Conservation (phyloP, 2,797 vertebrate species). For the Picus viridis region DNA sequence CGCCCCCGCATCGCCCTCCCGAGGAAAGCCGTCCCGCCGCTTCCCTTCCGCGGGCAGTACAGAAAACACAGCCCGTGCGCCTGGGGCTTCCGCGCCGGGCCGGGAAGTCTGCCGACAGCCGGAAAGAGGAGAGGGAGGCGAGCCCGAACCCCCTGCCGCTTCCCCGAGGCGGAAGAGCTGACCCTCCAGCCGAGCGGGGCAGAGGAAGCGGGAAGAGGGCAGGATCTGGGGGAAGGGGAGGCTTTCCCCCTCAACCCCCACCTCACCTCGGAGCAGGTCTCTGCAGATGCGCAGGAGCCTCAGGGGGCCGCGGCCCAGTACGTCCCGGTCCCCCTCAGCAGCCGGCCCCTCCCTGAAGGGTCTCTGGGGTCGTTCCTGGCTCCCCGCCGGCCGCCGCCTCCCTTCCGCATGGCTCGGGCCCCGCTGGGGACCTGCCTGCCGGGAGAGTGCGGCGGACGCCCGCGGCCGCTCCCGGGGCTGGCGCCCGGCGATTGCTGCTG, state of each 20-base stretch:
- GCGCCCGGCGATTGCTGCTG: conserved; percentile 24
- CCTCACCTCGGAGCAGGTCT: conserved; percentile 72
- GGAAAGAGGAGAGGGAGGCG: not conserved
- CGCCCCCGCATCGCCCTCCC: not conserved
- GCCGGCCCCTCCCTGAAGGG: conserved; percentile 28
- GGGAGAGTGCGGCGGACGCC: conserved; percentile 25
- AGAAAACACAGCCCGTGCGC: not conserved
- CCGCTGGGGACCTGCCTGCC: conserved; percentile 31
- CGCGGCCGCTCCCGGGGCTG: conserved; percentile 35
- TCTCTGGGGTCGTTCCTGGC: conserved; percentile 39
- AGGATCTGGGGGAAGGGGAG: not conserved
- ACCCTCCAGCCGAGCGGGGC: not conserved
- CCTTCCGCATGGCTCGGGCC: conserved; percentile 56
- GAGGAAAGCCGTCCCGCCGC: not conserved
- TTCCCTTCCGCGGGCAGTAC: not conserved
- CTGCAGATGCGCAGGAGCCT: conserved; percentile 27
- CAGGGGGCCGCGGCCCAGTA: conserved; percentile 69
- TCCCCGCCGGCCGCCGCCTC: conserved; percentile 53
- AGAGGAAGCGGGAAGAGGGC: not conserved
- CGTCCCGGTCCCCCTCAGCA: conserved; percentile 36
- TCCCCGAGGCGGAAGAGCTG: not conserved
- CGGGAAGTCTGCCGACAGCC: not conserved
- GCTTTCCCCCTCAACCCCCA: not conserved
- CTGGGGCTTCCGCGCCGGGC: not conserved
- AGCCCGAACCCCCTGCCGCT: not conserved